Base-by-base conservation (phyloP, 1,140 invertebrate species). In the Yoshiicerus persimilis region DNA sequence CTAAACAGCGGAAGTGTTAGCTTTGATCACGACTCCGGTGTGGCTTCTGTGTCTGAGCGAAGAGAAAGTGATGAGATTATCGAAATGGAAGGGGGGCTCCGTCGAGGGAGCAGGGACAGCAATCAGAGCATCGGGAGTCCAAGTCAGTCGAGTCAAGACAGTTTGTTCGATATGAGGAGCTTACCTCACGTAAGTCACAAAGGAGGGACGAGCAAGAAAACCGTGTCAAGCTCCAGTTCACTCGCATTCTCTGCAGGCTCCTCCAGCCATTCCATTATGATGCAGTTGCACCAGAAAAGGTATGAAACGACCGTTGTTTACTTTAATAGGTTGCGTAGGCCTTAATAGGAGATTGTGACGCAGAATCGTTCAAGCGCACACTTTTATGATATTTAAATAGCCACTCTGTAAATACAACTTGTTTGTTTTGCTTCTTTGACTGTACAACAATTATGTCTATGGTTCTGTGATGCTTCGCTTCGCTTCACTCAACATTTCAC, bases 31-130 rank as follows among this genome's bases (percentile, higher is more conserved):
- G 94, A 62, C 30, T 62, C 32, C 2, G 62, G 62, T n/a, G 62
- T 62, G 25, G 75, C 70, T 64, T 87, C 47, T 47, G 75, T 75
- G 25, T 41, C 34, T 64, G 84, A 85, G 34, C 75, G 86, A 32
- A 27, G 94, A 85, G 94, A 94, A 77, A 93, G 94, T 77, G 94
- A 94, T 86, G 4, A 62, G 92, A 92, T 23, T 2, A 38, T 87
- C 27, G 77, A 56, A 20, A 13, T 83, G 13, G 85, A 88, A 34
- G 84, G 75, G 27, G 84, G 77, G 4, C 5, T 75, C 70, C 39
- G 36, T 91, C 92, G 25, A 87, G 91, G 3, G 87, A 92, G 86
- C 88, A 85, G 86, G 11, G 90, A 90, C 64, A 88, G 87, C 41
- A 88, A 88, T 85, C 87, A 90, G 32, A 90, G 87, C 77, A 62